These are phyloP conservation scores for Channa argus DNA, from an alignment of 2,113 vertebrate genomes.

Conservation along the genomic window DNA sequence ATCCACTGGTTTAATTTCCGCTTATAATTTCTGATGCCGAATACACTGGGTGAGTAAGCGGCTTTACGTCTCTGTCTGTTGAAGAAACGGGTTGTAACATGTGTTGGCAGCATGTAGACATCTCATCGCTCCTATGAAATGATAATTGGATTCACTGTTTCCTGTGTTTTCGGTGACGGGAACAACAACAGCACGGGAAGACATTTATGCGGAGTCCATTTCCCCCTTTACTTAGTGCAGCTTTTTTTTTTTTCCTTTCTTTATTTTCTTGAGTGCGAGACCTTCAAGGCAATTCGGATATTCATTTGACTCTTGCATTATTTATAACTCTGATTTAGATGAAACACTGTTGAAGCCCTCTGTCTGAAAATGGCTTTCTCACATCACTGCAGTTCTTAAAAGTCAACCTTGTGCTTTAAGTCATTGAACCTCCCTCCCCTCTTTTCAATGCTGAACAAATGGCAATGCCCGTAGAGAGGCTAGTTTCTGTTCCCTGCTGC, in stretches of 20 bases:
- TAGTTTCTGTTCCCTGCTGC: constrained; percentile 42
- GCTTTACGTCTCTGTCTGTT: constrained; percentile 20
- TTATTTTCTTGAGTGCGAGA: neutral
- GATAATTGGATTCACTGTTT: constrained; percentile 54
- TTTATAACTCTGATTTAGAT: constrained; percentile 72
- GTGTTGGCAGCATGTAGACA: neutral
- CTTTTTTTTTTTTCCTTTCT: constrained; percentile 15
- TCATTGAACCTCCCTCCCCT: constrained; percentile 63
- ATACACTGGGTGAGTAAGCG: neutral
- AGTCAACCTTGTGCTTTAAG: constrained; percentile 60
- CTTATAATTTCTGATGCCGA: constrained; percentile 23
- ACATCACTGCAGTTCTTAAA: constrained; percentile 47
- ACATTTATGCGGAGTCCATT: constrained; percentile 49
- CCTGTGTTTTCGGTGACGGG: constrained; percentile 30
- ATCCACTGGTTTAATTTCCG: constrained; percentile 34
- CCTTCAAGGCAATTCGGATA: constrained; percentile 56
- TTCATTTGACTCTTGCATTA: constrained; percentile 70
- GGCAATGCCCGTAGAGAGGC: constrained; percentile 34
- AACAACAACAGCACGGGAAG: neutral
- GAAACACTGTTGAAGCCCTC: constrained; percentile 49
- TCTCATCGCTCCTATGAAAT: constrained; percentile 40
- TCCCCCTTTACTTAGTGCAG: constrained; percentile 61
- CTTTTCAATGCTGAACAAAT: constrained; percentile 63
- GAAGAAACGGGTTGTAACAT: constrained; percentile 25
- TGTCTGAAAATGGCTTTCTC: constrained; percentile 46